Evolutionary conservation across 2,888 invertebrate genomes (phyloP).

Genomic region (Isoperla grammatica): DNA sequence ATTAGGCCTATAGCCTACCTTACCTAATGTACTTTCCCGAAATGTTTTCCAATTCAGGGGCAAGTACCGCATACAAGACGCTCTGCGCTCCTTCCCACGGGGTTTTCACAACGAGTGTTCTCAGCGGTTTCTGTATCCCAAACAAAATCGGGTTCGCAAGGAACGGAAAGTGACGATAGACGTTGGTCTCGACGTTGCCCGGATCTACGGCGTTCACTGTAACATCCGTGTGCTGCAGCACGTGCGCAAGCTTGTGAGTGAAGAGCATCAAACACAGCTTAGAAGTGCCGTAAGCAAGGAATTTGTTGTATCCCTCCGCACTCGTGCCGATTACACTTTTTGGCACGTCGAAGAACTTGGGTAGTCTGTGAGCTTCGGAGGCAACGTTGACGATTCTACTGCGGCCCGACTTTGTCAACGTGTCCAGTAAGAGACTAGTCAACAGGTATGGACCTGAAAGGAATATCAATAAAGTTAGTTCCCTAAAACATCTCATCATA

Average conservation of each 20-base stretch:
- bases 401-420: conserved; percentile 42
- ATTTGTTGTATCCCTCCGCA: conserved; percentile 34
- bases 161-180: conserved; percentile 42
- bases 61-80: conserved; percentile 42
- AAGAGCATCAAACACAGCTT: conserved; percentile 43
- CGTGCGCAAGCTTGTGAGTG: conserved; percentile 40
- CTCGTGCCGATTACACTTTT: not conserved
- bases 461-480: too few species aligned
- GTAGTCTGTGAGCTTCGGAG: conserved; percentile 43
- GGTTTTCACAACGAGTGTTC: conserved; percentile 41
- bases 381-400: conserved; percentile 47
- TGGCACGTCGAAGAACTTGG: conserved; percentile 25
- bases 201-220: conserved; percentile 45
- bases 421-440: conserved; percentile 45
- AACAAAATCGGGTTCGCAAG: conserved; percentile 40
- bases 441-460: conserved; percentile 45
- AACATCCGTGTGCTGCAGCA: conserved; percentile 40
- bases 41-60: conserved; percentile 31
- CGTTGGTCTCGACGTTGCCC: conserved; percentile 45
- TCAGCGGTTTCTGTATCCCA: conserved; percentile 43
- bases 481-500: too few species aligned
- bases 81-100: conserved; percentile 45
- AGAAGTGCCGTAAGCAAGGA: conserved; percentile 42
- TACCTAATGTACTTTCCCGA: conserved; percentile 24
- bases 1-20: not conserved